Evolutionary conservation across 2,113 vertebrate genomes (phyloP).

Genomic region (Panthera leo): DNA sequence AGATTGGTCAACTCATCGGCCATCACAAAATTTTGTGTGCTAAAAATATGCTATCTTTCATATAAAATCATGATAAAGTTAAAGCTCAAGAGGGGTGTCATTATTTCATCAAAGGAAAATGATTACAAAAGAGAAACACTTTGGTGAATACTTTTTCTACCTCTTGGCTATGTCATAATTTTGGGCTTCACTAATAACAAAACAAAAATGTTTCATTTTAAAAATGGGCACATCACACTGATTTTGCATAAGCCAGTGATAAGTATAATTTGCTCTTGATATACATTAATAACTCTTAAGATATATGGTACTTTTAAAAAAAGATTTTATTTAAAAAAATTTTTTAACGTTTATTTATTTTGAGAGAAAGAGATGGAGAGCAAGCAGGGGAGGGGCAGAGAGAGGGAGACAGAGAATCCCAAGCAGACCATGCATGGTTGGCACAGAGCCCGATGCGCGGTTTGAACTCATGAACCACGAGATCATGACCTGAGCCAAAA

Average conservation of each 20-base stretch:
- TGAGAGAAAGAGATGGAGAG: no score
- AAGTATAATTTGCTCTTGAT: background rate
- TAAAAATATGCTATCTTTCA: constrained; percentile 34
- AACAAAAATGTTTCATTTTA: background rate
- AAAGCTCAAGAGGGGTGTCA: background rate
- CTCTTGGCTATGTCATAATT: background rate
- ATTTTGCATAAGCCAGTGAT: background rate
- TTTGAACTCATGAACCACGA: no score
- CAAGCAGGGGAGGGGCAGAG: no score
- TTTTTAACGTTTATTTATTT: no score
- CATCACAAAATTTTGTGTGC: background rate
- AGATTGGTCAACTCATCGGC: background rate
- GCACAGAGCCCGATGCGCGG: no score
- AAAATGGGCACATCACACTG: background rate
- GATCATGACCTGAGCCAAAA: no score
- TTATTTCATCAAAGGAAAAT: constrained; percentile 50
- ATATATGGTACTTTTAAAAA: background rate
- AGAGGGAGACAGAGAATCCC: no score
- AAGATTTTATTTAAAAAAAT: background rate
- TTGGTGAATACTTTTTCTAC: background rate
- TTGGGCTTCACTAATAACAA: background rate
- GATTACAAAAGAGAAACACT: background rate
- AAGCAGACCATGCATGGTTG: no score
- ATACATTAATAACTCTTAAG: background rate
- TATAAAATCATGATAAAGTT: constrained; percentile 35